These are phyloP conservation scores for Miichthys miiuy DNA, from an alignment of 2,797 vertebrate genomes.

Conservation along the genomic window DNA sequence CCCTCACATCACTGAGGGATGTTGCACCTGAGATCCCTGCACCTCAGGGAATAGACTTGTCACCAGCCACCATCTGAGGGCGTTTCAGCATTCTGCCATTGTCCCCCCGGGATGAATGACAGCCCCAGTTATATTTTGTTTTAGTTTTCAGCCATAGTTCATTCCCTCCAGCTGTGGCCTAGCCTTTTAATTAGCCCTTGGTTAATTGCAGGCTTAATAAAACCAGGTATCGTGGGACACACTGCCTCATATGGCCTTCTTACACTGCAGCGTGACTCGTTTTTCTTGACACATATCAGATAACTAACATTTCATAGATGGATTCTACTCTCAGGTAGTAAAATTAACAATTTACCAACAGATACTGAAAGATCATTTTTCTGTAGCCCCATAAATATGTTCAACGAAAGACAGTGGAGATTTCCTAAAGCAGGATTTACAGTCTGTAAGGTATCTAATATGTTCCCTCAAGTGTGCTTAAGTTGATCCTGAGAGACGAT, in stretches of 20 bases:
- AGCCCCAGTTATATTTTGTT: conserved; percentile 58
- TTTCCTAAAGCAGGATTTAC: not conserved
- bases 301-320: conserved; percentile 10
- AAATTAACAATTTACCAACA: not conserved
- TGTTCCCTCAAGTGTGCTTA: not conserved
- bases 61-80: conserved; percentile 50
- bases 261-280: not conserved
- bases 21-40: conserved; percentile 73
- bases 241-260: conserved; percentile 51
- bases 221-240: conserved; percentile 72
- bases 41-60: conserved; percentile 55
- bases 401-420: not conserved
- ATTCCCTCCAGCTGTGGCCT: conserved; percentile 77
- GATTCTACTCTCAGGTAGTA: not conserved
- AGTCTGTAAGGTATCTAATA: not conserved
- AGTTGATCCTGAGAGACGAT: not conserved
- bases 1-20: conserved; percentile 40
- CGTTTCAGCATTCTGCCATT: conserved; percentile 40
- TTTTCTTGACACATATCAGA: conserved; percentile 57
- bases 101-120: conserved; percentile 51
- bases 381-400: not conserved
- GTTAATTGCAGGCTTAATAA: conserved; percentile 83
- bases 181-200: conserved; percentile 81
- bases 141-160: conserved; percentile 48
- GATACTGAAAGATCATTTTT: not conserved